Conservation (phyloP, 2,113 vertebrate species). For the Neopipo cinnamomea region DNA sequence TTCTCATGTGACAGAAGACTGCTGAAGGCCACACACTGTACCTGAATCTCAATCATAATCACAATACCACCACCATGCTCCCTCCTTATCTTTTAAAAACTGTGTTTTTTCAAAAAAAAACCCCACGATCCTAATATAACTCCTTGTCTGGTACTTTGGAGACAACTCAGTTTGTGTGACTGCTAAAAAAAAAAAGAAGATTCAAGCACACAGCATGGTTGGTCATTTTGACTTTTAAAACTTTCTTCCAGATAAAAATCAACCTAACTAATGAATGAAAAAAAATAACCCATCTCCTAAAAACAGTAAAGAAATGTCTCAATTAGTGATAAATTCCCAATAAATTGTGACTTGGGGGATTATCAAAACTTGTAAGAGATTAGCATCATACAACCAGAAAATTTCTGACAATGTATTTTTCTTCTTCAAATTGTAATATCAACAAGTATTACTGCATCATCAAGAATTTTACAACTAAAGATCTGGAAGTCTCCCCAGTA, state of each 20-base stretch:
- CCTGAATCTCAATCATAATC: not conserved
- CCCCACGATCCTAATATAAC: not conserved
- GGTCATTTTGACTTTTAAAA: not conserved
- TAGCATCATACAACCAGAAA: not conserved
- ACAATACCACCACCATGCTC: not conserved
- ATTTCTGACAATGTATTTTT: not conserved
- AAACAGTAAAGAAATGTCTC: not conserved
- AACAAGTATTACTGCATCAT: not conserved
- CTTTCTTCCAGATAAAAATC: not conserved
- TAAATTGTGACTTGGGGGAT: not conserved
- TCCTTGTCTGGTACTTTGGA: not conserved
- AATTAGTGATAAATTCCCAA: not conserved
- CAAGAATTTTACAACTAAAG: not conserved
- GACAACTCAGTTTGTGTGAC: not conserved
- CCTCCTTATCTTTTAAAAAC: not conserved
- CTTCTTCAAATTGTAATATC: not conserved
- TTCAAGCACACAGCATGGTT: not conserved
- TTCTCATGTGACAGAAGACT: not conserved
- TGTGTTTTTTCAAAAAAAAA: not conserved
- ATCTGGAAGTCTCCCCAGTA: not conserved
- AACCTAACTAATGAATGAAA: not conserved
- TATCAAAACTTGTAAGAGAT: not conserved
- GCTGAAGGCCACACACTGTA: not conserved
- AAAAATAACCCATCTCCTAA: not conserved
- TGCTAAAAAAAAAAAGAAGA: too few relatives aligned